phyloP scores from a whole-genome alignment of 1,140 invertebrate genomes.

The Pogonomyrmex californicus region DNA sequence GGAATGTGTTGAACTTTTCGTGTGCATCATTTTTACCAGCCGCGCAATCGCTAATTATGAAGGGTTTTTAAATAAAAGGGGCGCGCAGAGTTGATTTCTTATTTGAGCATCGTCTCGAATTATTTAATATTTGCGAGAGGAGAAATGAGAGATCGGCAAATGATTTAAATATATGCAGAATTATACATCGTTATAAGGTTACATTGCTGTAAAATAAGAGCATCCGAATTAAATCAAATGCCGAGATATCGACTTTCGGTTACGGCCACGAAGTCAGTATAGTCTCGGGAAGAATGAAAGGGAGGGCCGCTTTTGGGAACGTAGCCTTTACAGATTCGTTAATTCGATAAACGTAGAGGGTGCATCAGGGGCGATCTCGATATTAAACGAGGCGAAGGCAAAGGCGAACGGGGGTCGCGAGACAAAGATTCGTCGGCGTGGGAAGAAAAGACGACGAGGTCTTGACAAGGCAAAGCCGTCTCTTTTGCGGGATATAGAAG shows the following conservation, averaged over 20 bases:
- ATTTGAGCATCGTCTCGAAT: not conserved
- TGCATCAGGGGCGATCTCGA: slow-evolving; percentile 59
- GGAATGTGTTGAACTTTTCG: not conserved
- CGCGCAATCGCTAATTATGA: not conserved
- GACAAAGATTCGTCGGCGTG: not conserved
- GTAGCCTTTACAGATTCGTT: slow-evolving; percentile 75
- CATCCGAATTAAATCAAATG: slow-evolving; percentile 1
- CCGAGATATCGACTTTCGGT: slow-evolving; percentile 32
- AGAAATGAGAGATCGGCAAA: not conserved
- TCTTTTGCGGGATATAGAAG: slow-evolving; percentile 58
- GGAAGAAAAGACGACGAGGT: slow-evolving; percentile 32
- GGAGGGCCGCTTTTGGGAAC: not conserved
- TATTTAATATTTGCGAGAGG: not conserved
- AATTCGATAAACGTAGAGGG: slow-evolving; percentile 78
- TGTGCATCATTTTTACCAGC: not conserved
- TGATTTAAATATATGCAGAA: not conserved
- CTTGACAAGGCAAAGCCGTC: slow-evolving; percentile 67
- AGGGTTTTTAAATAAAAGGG: not conserved
- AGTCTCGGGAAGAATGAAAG: slow-evolving; percentile 16
- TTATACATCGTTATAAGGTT: not conserved
- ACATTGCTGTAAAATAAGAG: not conserved
- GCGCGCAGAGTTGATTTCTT: not conserved
- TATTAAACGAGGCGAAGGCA: slow-evolving; percentile 64
- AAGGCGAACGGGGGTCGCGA: not conserved
- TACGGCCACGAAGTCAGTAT: not conserved